Evolutionary conservation across 1,140 invertebrate genomes (phyloP).

Genomic region (Calycopis cecrops): DNA sequence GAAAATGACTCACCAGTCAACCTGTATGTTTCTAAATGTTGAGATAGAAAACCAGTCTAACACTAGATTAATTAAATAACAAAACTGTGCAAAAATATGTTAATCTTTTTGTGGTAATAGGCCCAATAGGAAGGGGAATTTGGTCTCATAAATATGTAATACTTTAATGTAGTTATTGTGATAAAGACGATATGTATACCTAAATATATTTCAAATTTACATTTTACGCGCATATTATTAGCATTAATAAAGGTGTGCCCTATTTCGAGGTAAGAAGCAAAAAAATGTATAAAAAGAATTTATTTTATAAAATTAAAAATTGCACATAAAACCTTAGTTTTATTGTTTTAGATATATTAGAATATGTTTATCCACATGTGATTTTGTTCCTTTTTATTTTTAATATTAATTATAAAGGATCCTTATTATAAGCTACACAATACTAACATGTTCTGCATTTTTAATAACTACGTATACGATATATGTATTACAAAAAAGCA

Average conservation of each 20-base stretch:
- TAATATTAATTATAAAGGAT: slow-evolving; percentile 19
- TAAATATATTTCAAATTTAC: slow-evolving; percentile 1
- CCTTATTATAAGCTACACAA: slow-evolving; percentile 22
- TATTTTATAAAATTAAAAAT: slow-evolving; percentile 11
- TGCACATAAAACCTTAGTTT: slow-evolving; percentile 10
- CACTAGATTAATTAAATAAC: too few species aligned
- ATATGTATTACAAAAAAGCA: too few species aligned
- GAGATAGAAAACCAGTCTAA: too few species aligned
- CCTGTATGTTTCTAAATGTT: too few species aligned
- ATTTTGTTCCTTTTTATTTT: slow-evolving; percentile 64
- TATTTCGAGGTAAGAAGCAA: background rate
- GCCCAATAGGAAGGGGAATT: background rate
- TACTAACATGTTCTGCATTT: slow-evolving; percentile 17
- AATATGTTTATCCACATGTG: slow-evolving; percentile 31
- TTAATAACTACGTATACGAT: background rate
- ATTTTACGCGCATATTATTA: slow-evolving; percentile 3
- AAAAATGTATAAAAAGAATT: slow-evolving; percentile 12
- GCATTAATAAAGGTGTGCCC: slow-evolving; percentile 5
- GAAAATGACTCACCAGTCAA: too few species aligned
- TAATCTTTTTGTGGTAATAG: too few species aligned
- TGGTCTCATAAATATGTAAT: background rate
- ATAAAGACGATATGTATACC: slow-evolving; percentile 3
- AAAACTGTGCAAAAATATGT: too few species aligned
- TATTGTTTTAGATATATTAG: slow-evolving; percentile 7
- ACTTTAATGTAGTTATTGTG: slow-evolving; percentile 6